These are phyloP conservation scores for Xanthostigma xanthostigma DNA, from an alignment of 2,888 invertebrate species.

Conservation along the genomic window DNA sequence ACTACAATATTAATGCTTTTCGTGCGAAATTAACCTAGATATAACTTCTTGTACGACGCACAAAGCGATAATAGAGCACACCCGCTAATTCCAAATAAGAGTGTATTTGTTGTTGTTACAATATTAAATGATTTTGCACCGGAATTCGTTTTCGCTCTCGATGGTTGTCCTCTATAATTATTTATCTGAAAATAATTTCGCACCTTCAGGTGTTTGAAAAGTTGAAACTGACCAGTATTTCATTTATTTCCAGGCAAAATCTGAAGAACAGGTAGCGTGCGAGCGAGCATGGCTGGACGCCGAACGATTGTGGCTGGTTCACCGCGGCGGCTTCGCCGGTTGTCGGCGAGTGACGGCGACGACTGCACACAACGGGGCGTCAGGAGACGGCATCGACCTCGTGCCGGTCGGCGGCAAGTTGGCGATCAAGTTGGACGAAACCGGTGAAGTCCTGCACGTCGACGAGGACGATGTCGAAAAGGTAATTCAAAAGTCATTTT, in stretches of 20 bases:
- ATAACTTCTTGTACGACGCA: no score
- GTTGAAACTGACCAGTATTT: no score
- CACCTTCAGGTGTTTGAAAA: no score
- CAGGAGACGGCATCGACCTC: slow-evolving; percentile 20
- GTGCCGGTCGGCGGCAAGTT: slow-evolving; percentile 43
- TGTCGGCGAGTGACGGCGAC: slow-evolving; percentile 34
- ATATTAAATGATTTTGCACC: no score
- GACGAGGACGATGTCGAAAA: slow-evolving; percentile 95
- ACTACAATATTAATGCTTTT: no score
- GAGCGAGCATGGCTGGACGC: slow-evolving; percentile 54
- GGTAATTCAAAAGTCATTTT: slow-evolving; percentile 31
- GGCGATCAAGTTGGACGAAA: slow-evolving; percentile 61
- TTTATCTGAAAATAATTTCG: no score
- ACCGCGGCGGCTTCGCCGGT: slow-evolving; percentile 82
- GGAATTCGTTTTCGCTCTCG: no score
- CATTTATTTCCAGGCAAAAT: slow-evolving; percentile 41
- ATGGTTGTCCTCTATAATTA: no score
- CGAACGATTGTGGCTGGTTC: slow-evolving; percentile 82
- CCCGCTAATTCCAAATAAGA: no score
- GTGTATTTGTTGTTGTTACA: no score
- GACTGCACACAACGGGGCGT: not conserved
- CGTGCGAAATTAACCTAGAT: no score
- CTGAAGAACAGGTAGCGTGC: slow-evolving; percentile 47
- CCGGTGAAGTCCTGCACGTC: slow-evolving; percentile 70
- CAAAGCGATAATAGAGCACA: no score